These are phyloP conservation scores for Rachycentron canadum DNA, from an alignment of 2,797 vertebrate species.

Conservation along the genomic window DNA sequence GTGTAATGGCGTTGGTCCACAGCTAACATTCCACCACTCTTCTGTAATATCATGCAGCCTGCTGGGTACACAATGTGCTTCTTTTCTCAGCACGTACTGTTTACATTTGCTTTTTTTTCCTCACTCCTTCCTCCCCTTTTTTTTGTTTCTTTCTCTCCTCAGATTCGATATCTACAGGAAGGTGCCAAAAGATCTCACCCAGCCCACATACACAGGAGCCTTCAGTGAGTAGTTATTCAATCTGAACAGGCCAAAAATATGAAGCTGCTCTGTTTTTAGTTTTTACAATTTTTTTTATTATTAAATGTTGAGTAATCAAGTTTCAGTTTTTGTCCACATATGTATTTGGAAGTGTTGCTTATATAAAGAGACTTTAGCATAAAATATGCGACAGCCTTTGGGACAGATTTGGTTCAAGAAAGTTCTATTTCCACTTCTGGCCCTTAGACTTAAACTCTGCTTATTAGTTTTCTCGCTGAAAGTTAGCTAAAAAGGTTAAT, in stretches of 20 bases:
- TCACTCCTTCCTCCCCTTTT: conserved; percentile 29
- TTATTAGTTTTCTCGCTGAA: neutral
- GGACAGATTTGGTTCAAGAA: neutral
- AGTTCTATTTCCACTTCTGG: neutral
- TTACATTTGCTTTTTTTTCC: conserved; percentile 66
- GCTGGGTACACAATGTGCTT: conserved; percentile 84
- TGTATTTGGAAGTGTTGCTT: neutral
- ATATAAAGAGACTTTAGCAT: neutral
- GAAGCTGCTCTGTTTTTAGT: neutral
- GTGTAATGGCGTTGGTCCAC: conserved; percentile 77
- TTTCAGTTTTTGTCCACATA: neutral
- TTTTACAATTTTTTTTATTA: neutral
- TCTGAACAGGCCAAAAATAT: neutral
- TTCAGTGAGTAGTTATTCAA: conserved; percentile 91
- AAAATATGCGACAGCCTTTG: neutral
- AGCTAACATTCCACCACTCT: conserved; percentile 82
- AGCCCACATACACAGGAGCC: conserved; percentile 98
- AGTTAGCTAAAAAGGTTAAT: neutral
- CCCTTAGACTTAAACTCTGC: neutral
- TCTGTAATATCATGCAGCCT: conserved; percentile 78
- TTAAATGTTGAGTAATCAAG: neutral
- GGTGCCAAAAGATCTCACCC: conserved; percentile 99
- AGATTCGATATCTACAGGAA: conserved; percentile 99
- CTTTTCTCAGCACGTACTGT: conserved; percentile 74
- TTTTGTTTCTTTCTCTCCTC: conserved; percentile 59